These are phyloP conservation scores for Brienomyrus brachyistius DNA, from an alignment of 2,113 vertebrate genomes.

Conservation along the genomic window DNA sequence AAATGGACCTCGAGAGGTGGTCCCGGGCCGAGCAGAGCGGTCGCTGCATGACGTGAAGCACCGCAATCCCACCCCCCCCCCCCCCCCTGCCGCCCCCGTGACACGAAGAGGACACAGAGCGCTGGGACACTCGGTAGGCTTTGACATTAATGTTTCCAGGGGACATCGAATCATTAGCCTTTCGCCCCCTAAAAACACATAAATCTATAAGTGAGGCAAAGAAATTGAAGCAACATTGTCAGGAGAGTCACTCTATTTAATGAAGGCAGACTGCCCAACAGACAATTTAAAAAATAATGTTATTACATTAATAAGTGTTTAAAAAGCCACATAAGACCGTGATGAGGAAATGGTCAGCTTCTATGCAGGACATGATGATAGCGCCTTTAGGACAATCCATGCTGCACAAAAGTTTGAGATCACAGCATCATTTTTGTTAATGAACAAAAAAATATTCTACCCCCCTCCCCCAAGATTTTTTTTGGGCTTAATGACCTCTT, in stretches of 20 bases:
- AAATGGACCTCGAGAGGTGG: not conserved
- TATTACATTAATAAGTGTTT: not conserved
- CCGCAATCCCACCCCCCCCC: not conserved
- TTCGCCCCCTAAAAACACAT: not conserved
- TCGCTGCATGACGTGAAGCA: not conserved
- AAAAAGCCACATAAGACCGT: not conserved
- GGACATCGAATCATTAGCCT: not conserved
- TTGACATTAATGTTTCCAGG: slow-evolving; percentile 3
- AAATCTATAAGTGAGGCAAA: not conserved
- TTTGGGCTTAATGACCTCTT: not conserved
- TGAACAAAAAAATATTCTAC: not conserved
- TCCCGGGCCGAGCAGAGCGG: not conserved
- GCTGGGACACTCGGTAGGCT: not conserved
- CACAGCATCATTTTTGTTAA: not conserved
- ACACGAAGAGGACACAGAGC: not conserved
- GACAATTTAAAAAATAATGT: not conserved
- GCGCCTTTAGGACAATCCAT: not conserved
- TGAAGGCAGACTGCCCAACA: not conserved
- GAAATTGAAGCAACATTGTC: not conserved
- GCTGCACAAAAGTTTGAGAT: not conserved
- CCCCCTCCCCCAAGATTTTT: not conserved
- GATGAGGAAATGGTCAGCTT: not conserved
- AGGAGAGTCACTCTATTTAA: not conserved
- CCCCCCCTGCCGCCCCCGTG: not conserved
- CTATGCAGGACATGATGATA: not conserved